Evolutionary conservation across 2,113 vertebrate genomes (phyloP), one percentile per base, ranked within the genome.

Genomic region (Pangasianodon gigas): DNA sequence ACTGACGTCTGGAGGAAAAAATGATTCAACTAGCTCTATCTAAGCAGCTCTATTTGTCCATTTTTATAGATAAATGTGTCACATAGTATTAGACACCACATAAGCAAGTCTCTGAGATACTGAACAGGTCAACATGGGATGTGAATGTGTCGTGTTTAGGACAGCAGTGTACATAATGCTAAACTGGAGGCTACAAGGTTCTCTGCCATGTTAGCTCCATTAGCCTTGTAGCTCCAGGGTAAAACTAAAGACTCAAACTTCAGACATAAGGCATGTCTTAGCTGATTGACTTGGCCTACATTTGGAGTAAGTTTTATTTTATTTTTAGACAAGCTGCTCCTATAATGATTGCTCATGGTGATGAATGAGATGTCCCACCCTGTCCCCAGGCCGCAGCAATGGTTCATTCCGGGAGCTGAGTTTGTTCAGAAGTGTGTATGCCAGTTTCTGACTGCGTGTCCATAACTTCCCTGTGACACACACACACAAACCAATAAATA

Each of bases 401-500:
- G 98, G 97, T 89, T 98, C 98, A 75, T 96, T 98, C 93, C 97
- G 97, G 92, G 93, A 96, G 92, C 97, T 97, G 92, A 99, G 96
- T 92, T 97, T 99, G 94, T 98, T 98, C 14, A 99, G 96, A 16
- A 99, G 96, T 1, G 98, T 99, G 92, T 97, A 99, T 0, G 98
- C 97, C 91, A 99, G 95, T 92, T 99, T 99, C 95, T 98, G 96
- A 94, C 98, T 98, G 91, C 97, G 97, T 84, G 97, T 99, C 98
- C 98, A 99, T 46, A 99, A 96, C 93, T 99, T 99, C 88, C 98
- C 98, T 99, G 69, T 32, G 89, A 24, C 75, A 65, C 44, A 86
- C 56, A 80, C 32, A 91, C 85, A 91, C 9, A 86, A 29, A 85
- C 14, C 13, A 67, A 75, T 7, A 88, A 48, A 86, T 44, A 32